A percentile compares a stretch with the other conserved stretches of the same genome.
phyloP scores from a whole-genome alignment of 2,113 vertebrate species.

The Haliaeetus leucogaster region DNA sequence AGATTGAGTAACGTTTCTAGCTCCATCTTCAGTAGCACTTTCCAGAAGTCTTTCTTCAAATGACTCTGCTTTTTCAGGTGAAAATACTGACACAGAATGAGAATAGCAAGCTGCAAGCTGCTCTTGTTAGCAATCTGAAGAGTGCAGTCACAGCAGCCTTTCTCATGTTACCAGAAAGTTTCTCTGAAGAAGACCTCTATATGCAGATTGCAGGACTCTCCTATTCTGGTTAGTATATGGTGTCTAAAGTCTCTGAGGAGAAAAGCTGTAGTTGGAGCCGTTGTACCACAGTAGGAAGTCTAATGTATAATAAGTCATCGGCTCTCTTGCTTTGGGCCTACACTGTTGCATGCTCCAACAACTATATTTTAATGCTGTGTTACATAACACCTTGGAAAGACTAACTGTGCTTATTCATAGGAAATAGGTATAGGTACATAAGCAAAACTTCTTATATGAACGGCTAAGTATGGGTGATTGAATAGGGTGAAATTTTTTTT shows the following conservation, averaged over 20 bases:
- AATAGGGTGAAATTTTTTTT: not conserved
- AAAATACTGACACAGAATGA: conserved; percentile 88
- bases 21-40: not conserved
- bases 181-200: conserved; percentile 91
- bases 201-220: conserved; percentile 91
- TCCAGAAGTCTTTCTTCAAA: not conserved
- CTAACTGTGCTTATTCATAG: not conserved
- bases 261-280: not conserved
- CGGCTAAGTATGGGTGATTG: not conserved
- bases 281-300: not conserved
- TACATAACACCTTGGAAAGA: not conserved
- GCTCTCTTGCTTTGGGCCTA: not conserved
- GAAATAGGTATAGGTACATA: not conserved
- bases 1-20: not conserved
- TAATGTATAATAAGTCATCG: not conserved
- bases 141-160: conserved; percentile 90
- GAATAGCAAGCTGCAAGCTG: conserved; percentile 76
- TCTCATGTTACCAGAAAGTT: conserved; percentile 94
- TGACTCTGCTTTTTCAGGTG: conserved; percentile 76
- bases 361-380: not conserved
- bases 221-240: conserved; percentile 79
- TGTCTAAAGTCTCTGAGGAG: not conserved
- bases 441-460: not conserved
- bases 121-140: conserved; percentile 86
- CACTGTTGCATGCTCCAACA: not conserved